Percentiles rank a stretch among this genome's conserved stretches.
Conservation (phyloP, 2,888 invertebrate genomes). For the Atherix ibis region DNA sequence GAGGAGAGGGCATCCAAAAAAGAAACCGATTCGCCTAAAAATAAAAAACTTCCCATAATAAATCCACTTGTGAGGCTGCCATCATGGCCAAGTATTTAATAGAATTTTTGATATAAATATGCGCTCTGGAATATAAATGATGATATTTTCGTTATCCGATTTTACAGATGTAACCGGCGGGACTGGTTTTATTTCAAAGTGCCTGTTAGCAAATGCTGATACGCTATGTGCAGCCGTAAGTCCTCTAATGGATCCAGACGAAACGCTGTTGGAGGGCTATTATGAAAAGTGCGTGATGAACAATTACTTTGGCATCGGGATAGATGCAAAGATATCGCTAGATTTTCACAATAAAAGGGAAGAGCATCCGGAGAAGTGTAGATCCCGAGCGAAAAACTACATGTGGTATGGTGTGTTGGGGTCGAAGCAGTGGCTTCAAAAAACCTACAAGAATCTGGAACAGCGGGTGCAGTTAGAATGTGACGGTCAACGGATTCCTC, state of each 20-base stretch:
- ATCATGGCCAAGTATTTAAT: conserved; percentile 55
- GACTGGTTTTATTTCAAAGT: conserved; percentile 85
- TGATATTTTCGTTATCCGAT: no score
- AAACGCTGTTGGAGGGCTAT: conserved; percentile 72
- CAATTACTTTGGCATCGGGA: conserved; percentile 96
- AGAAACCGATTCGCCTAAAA: conserved; percentile 37
- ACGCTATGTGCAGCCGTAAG: conserved; percentile 93
- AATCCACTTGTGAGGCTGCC: conserved; percentile 77
- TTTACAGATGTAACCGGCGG: conserved; percentile 48
- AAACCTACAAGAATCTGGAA: conserved; percentile 90
- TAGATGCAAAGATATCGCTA: conserved; percentile 92
- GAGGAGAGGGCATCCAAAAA: conserved; percentile 28
- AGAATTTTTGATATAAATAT: conserved; percentile 1
- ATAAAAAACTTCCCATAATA: conserved; percentile 69
- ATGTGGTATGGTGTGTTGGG: conserved; percentile 82
- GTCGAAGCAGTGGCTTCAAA: conserved; percentile 67
- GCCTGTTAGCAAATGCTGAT: conserved; percentile 88
- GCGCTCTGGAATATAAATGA: no score
- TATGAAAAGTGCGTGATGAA: conserved; percentile 96
- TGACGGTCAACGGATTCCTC: conserved; percentile 86
- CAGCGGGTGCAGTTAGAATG: conserved; percentile 91
- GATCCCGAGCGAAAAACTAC: conserved; percentile 85
- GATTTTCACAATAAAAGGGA: conserved; percentile 96
- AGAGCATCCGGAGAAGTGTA: conserved; percentile 91
- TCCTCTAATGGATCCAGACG: conserved; percentile 84